Evolutionary conservation across 2,113 vertebrate species (phyloP).

Genomic region (Casuarius casuarius): DNA sequence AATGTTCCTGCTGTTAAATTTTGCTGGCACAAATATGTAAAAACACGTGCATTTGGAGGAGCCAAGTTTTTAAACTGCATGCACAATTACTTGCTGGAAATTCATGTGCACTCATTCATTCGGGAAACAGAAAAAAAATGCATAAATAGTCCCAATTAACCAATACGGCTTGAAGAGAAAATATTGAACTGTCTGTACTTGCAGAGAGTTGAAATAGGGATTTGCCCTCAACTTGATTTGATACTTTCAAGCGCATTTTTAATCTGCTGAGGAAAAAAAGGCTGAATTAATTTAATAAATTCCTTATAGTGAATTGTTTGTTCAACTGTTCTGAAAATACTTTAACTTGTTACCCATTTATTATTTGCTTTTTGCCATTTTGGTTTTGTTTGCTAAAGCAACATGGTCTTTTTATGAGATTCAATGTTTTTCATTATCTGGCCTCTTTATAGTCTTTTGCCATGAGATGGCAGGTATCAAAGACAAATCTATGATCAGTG

Average conservation of each 20-base stretch:
- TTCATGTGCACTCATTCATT: neutral
- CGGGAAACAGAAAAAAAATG: neutral
- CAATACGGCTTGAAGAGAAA: slow-evolving; percentile 15
- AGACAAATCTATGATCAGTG: neutral
- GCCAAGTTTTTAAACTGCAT: neutral
- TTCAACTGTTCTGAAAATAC: neutral
- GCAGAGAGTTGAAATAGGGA: neutral
- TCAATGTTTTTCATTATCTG: neutral
- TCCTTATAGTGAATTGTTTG: slow-evolving; percentile 2
- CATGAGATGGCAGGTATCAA: neutral
- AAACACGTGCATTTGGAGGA: neutral
- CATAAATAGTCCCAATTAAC: slow-evolving; percentile 23
- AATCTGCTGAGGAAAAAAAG: neutral
- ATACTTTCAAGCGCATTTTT: slow-evolving; percentile 22
- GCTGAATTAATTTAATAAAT: neutral
- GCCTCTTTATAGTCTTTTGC: neutral
- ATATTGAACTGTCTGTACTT: slow-evolving; percentile 14
- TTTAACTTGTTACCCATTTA: neutral
- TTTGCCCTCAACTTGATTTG: neutral
- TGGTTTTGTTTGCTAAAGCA: neutral
- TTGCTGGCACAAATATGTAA: neutral
- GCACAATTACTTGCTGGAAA: slow-evolving; percentile 7
- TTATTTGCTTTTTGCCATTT: neutral
- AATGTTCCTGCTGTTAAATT: slow-evolving; percentile 34
- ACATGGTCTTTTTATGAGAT: neutral